Conservation (phyloP, 1,140 invertebrate genomes). For the Heliconius himera region DNA sequence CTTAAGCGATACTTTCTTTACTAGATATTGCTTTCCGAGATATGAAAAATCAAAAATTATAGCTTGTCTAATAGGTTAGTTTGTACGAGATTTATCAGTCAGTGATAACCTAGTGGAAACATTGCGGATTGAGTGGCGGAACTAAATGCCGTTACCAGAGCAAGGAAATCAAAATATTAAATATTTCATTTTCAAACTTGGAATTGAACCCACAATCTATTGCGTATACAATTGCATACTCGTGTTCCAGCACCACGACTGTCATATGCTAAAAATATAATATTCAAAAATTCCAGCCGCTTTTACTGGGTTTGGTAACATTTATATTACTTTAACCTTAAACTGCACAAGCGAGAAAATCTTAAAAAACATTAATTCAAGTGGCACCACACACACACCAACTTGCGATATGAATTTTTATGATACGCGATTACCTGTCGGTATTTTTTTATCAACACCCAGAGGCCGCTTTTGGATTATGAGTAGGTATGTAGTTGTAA, state of each 20-base stretch:
- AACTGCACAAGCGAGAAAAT: not conserved
- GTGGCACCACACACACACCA: not conserved
- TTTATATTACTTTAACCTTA: not conserved
- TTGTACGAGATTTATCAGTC: no score
- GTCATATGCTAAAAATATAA: not conserved
- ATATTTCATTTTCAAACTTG: not conserved
- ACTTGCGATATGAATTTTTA: conserved; percentile 7
- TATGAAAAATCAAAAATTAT: no score
- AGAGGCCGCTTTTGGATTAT: not conserved
- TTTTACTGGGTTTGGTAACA: not conserved
- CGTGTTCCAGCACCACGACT: not conserved
- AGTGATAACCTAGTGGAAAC: no score
- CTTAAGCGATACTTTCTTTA: no score
- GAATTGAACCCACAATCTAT: not conserved
- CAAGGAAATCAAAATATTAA: not conserved
- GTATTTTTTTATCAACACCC: conserved; percentile 12
- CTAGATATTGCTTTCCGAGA: no score
- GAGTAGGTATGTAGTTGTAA: not conserved
- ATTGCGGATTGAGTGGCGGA: no score
- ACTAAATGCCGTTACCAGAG: not conserved
- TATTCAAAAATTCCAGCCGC: no score
- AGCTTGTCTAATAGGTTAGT: no score
- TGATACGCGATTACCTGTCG: not conserved
- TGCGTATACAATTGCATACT: not conserved
- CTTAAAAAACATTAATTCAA: conserved; percentile 5